Evolutionary conservation across 2,113 vertebrate genomes (phyloP).

Genomic region (Brachypteracias leptosomus): DNA sequence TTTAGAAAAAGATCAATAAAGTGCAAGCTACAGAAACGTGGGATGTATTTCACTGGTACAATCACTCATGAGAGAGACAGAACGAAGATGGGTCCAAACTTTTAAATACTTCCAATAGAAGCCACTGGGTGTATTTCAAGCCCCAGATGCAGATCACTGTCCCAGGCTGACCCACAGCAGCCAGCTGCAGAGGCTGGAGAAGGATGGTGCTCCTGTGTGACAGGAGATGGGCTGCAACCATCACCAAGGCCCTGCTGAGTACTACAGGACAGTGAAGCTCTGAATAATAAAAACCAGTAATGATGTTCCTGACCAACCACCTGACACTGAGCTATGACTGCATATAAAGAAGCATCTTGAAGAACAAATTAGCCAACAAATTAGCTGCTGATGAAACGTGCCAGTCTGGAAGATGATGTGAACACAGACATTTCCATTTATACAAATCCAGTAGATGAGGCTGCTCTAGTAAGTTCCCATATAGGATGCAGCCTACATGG

Average conservation of each 20-base stretch:
- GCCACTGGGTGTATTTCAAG: background rate
- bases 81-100: background rate
- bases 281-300: background rate
- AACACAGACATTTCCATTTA: background rate
- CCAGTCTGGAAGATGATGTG: background rate
- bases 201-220: background rate
- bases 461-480: background rate
- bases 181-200: background rate
- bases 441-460: background rate
- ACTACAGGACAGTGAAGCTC: background rate
- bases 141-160: fast-evolving
- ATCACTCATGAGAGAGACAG: background rate
- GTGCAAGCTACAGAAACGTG: background rate
- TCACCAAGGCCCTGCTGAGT: background rate
- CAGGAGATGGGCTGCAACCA: background rate
- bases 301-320: background rate
- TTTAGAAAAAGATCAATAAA: background rate
- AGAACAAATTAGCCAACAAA: background rate
- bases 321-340: background rate
- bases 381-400: background rate
- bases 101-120: background rate
- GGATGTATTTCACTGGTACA: background rate
- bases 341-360: background rate
- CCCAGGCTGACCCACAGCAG: background rate
- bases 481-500: background rate